phyloP scores from a whole-genome alignment of 53 echinoderm and acorn worm species.

The Paelopatides confundens region DNA sequence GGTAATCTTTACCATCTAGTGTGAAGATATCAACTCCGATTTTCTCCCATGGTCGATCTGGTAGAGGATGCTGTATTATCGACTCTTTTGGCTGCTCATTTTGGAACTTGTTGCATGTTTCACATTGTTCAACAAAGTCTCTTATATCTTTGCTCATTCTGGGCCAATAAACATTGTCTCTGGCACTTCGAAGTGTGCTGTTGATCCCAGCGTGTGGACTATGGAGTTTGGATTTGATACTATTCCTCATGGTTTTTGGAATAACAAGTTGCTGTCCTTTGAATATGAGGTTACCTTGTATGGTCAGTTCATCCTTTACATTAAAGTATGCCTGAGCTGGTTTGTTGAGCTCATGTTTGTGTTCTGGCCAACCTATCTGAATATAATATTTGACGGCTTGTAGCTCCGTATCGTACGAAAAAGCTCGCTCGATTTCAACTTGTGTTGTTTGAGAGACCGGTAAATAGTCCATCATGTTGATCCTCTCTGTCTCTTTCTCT shows the following conservation, averaged over 20 bases:
- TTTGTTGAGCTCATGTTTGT: background rate
- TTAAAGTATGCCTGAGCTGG: background rate
- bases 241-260: background rate
- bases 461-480: slow-evolving; percentile 51
- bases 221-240: slow-evolving; percentile 68
- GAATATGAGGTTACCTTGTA: background rate
- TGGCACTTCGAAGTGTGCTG: slow-evolving; percentile 60
- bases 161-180: slow-evolving; percentile 73
- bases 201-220: slow-evolving; percentile 65
- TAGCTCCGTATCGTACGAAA: slow-evolving; percentile 31
- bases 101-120: slow-evolving; percentile 55
- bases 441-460: slow-evolving; percentile 1
- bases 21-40: slow-evolving; percentile 61
- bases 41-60: slow-evolving; percentile 68
- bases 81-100: slow-evolving; percentile 59
- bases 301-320: background rate
- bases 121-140: slow-evolving; percentile 49
- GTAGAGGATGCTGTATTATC: slow-evolving; percentile 54
- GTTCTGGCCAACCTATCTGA: slow-evolving; percentile 47
- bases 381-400: slow-evolving; percentile 60
- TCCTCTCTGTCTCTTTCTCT: slow-evolving; percentile 34
- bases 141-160: slow-evolving; percentile 48
- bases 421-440: background rate
- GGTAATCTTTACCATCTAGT: slow-evolving; percentile 48
- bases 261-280: background rate